These are phyloP conservation scores for Panthera leo DNA, from an alignment of 2,113 vertebrate species.

Conservation along the genomic window DNA sequence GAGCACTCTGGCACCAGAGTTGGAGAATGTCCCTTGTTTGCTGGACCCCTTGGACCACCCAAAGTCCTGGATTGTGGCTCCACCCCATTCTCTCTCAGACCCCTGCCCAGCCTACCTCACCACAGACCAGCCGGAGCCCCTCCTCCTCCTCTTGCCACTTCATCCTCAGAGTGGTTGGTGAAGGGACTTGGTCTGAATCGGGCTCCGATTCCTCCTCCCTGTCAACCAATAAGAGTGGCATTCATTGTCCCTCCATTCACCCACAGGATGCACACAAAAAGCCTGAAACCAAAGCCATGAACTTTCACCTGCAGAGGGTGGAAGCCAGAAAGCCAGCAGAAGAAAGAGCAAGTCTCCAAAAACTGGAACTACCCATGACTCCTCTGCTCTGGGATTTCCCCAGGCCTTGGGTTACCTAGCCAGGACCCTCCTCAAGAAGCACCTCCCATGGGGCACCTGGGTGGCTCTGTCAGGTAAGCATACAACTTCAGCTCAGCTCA, in stretches of 20 bases:
- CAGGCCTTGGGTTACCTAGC: neutral
- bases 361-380: neutral
- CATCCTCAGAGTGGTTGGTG: constrained; percentile 23
- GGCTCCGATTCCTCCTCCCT: constrained; percentile 46
- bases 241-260: neutral
- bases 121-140: constrained; percentile 82
- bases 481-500: neutral
- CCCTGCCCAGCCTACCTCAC: constrained; percentile 81
- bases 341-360: constrained; percentile 25
- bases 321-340: neutral
- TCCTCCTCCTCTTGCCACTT: constrained; percentile 74
- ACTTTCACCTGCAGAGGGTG: neutral
- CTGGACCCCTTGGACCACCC: neutral
- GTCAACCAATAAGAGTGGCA: constrained; percentile 40
- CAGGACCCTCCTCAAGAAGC: neutral
- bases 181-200: neutral
- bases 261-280: neutral
- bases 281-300: neutral
- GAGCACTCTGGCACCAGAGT: neutral
- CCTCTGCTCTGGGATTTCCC: neutral
- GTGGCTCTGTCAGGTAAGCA: neutral
- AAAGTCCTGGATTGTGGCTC: neutral
- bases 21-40: neutral
- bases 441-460: neutral
- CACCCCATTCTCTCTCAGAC: neutral